Evolutionary conservation across 1,140 invertebrate species (phyloP).

Genomic region (fruit fly (Drosophila melanogaster)): DNA sequence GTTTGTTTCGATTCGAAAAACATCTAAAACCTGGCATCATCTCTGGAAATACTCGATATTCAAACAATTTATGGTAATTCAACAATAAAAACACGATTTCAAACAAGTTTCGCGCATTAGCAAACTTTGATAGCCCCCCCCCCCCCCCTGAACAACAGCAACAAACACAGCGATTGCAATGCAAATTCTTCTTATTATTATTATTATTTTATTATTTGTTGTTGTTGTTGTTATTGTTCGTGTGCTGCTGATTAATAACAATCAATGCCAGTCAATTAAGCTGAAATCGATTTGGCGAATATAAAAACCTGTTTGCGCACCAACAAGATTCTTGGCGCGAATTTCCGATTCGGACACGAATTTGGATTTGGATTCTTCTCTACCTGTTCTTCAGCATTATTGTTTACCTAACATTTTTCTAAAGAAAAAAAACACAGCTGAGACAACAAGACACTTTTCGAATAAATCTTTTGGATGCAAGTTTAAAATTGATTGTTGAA

Average conservation of each 20-base stretch:
- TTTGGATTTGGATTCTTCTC: neutral
- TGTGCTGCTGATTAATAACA: slow-evolving; percentile 63
- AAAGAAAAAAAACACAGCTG: neutral
- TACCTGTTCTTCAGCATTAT: slow-evolving; percentile 10
- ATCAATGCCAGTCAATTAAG: slow-evolving; percentile 74
- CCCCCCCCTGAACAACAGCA: slow-evolving; percentile 12
- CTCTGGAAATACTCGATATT: slow-evolving; percentile 72
- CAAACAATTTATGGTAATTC: slow-evolving; percentile 15
- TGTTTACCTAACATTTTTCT: slow-evolving; percentile 8
- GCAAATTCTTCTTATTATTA: slow-evolving; percentile 14
- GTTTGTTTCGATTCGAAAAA: neutral
- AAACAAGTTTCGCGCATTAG: slow-evolving; percentile 71
- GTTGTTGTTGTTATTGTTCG: slow-evolving; percentile 18
- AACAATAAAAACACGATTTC: slow-evolving; percentile 40
- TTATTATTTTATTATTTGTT: neutral
- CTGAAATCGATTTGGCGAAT: slow-evolving; percentile 28
- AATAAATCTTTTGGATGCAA: neutral
- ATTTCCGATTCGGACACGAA: neutral
- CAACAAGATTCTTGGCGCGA: slow-evolving; percentile 20
- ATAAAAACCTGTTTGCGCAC: slow-evolving; percentile 35
- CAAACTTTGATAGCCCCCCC: slow-evolving; percentile 5
- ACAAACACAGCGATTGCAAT: slow-evolving; percentile 50
- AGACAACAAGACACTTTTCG: neutral
- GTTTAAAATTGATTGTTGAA: neutral
- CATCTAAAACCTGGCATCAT: slow-evolving; percentile 57